Conservation (phyloP, 2,888 invertebrate species). For the Dioctria rufipes region DNA sequence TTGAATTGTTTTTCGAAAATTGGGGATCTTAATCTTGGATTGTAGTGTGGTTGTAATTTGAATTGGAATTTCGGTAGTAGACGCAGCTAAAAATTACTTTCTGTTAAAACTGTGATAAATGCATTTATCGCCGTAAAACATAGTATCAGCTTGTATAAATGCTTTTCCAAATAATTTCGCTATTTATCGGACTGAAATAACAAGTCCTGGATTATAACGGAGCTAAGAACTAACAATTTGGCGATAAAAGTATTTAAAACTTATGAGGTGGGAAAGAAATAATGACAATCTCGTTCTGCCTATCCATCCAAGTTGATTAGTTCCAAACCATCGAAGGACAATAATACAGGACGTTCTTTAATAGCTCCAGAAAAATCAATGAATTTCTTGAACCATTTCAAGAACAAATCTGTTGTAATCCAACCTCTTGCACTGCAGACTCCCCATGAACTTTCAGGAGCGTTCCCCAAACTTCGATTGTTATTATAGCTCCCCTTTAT, state of each 20-base stretch:
- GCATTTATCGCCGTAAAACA: no score
- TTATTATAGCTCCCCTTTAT: constrained; percentile 11
- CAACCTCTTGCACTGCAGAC: not conserved
- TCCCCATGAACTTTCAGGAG: not conserved
- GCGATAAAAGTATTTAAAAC: not conserved
- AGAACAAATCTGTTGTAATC: not conserved
- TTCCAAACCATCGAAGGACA: not conserved
- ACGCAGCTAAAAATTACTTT: no score
- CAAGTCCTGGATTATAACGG: no score
- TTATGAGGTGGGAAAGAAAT: not conserved
- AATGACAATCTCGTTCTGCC: not conserved
- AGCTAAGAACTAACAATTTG: no score
- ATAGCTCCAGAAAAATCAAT: not conserved
- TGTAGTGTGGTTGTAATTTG: no score
- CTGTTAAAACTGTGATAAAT: no score
- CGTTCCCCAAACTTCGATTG: not conserved
- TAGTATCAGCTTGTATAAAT: no score
- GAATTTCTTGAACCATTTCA: not conserved
- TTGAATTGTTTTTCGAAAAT: no score
- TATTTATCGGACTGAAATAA: no score
- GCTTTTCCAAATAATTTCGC: no score
- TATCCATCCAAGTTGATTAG: not conserved
- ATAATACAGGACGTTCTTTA: not conserved
- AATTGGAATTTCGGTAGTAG: no score
- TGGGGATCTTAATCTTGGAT: no score